phyloP scores from a whole-genome alignment of 2,113 vertebrate genomes.

The Macaca nemestrina region DNA sequence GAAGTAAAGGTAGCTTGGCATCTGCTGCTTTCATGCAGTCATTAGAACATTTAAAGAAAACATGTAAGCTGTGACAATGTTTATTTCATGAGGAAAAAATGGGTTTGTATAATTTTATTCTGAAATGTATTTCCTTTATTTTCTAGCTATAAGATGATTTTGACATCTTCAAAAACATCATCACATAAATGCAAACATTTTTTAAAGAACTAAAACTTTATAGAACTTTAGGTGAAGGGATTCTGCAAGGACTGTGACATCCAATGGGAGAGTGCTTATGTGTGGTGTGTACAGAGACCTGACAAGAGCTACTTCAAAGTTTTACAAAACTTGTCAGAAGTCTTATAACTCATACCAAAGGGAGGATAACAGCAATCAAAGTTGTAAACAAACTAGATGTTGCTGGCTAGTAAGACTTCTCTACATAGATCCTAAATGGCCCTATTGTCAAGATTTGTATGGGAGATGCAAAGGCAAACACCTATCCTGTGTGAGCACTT shows the following conservation, averaged over 20 bases:
- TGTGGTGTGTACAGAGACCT: not conserved
- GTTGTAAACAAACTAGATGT: not conserved
- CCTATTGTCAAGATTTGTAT: not conserved
- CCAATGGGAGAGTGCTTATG: too few species aligned
- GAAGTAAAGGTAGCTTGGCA: not conserved
- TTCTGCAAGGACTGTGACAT: not conserved
- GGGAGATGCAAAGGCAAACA: not conserved
- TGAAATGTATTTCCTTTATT: not conserved
- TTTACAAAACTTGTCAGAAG: not conserved
- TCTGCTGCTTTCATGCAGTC: not conserved
- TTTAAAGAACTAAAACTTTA: not conserved
- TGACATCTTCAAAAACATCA: not conserved
- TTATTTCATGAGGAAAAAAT: constrained; percentile 2
- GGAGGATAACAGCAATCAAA: not conserved
- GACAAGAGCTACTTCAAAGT: not conserved
- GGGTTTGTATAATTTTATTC: constrained; percentile 1
- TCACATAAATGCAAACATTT: not conserved
- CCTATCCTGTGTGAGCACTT: not conserved
- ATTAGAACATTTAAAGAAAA: not conserved
- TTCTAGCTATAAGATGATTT: not conserved
- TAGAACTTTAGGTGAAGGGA: not conserved
- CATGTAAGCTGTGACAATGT: not conserved
- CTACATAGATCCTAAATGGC: not conserved
- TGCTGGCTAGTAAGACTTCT: not conserved
- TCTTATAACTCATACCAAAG: not conserved